Percentiles rank a stretch among this genome's conserved stretches.
These are phyloP conservation scores for Thryonomys swinderianus DNA, from an alignment of 2,113 vertebrate species.

Conservation along the genomic window DNA sequence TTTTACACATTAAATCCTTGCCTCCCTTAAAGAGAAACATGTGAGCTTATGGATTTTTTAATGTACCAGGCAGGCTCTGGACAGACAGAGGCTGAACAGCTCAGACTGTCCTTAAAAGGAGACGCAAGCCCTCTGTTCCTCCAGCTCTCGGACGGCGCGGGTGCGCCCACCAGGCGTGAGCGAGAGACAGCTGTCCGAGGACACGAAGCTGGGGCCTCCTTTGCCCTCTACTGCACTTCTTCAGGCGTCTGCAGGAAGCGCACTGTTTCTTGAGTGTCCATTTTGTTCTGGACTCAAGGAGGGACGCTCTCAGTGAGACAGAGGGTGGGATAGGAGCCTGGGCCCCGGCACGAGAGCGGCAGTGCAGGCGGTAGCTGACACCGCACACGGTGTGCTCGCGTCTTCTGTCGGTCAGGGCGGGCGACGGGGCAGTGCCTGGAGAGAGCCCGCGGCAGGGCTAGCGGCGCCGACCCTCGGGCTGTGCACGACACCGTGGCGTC, in stretches of 20 bases:
- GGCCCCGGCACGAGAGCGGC: not conserved
- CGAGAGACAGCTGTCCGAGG: not conserved
- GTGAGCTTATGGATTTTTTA: conserved; percentile 53
- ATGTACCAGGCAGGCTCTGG: conserved; percentile 18
- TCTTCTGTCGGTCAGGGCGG: not conserved
- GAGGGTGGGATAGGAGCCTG: not conserved
- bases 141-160: not conserved
- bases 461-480: not conserved
- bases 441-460: not conserved
- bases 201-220: not conserved
- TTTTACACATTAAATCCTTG: conserved; percentile 66
- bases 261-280: not conserved
- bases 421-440: not conserved
- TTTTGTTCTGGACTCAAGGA: not conserved
- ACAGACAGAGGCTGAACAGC: not conserved
- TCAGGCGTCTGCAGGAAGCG: not conserved
- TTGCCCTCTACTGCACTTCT: not conserved
- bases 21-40: conserved; percentile 51
- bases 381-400: not conserved
- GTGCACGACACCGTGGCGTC: not conserved
- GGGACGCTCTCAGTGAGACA: not conserved
- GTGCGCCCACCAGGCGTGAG: not conserved
- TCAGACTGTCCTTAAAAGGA: not conserved
- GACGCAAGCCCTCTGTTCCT: not conserved
- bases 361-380: not conserved